A percentile compares a stretch with the other conserved stretches of the same genome.
phyloP scores from a whole-genome alignment of 2,888 invertebrate species.

The Spisula subtruncata region DNA sequence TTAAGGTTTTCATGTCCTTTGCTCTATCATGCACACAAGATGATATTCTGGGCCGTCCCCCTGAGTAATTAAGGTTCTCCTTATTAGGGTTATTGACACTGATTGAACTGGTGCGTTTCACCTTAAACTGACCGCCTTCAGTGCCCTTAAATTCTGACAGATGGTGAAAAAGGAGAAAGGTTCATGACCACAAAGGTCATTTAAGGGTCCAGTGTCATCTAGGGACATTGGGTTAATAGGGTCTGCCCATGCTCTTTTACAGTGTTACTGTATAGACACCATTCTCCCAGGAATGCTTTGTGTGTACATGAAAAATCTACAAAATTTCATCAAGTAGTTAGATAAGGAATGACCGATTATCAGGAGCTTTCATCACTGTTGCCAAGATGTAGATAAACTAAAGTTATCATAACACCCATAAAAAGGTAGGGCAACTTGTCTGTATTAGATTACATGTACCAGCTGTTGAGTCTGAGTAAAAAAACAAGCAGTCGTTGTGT shows the following conservation, averaged over 20 bases:
- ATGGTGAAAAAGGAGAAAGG: conserved; percentile 31
- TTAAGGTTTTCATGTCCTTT: not conserved
- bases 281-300: not conserved
- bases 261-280: too few relatives aligned
- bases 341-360: not conserved
- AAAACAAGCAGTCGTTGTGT: not conserved
- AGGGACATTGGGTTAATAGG: too few relatives aligned
- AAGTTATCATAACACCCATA: not conserved
- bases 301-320: not conserved
- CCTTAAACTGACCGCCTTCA: conserved; percentile 39
- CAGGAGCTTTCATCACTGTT: not conserved
- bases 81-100: conserved; percentile 3
- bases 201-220: conserved; percentile 11
- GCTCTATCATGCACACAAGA: not conserved
- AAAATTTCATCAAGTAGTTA: not conserved
- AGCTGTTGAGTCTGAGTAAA: conserved; percentile 2
- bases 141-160: conserved; percentile 36
- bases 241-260: too few relatives aligned
- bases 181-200: conserved; percentile 32
- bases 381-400: not conserved
- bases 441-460: not conserved
- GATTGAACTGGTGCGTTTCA: conserved; percentile 28
- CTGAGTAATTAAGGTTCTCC: not conserved
- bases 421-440: not conserved
- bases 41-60: not conserved